Evolutionary conservation across 2,113 vertebrate genomes (phyloP).

Genomic region (Chlorocebus sabaeus): DNA sequence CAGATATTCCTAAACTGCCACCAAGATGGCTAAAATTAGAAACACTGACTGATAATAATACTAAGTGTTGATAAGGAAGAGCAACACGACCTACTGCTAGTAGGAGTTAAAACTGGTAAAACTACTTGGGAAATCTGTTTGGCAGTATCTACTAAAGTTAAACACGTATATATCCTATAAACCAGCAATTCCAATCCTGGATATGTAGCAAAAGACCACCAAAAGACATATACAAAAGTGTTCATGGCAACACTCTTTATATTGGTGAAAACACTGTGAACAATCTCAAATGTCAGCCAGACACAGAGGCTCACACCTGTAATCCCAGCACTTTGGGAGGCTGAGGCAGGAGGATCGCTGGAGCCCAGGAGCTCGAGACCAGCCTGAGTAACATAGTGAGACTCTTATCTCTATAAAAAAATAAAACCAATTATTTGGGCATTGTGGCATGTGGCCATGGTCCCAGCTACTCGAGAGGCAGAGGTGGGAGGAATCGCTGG

Average conservation of each 20-base stretch:
- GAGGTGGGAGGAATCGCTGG: no score
- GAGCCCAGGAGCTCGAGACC: no score
- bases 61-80: background rate
- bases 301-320: no score
- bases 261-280: background rate
- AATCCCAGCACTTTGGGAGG: no score
- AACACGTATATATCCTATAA: background rate
- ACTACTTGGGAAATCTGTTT: background rate
- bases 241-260: background rate
- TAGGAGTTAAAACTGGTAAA: background rate
- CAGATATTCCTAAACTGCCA: background rate
- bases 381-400: no score
- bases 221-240: background rate
- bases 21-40: constrained; percentile 17
- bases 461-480: no score
- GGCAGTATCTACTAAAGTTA: background rate
- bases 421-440: no score
- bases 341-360: no score
- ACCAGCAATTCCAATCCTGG: background rate
- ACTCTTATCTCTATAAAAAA: no score
- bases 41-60: background rate
- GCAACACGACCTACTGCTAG: background rate
- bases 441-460: no score
- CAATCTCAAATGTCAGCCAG: background rate
- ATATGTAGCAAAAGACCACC: background rate